A percentile compares a stretch with the other conserved stretches of the same genome.
phyloP scores from a whole-genome alignment of 1,140 invertebrate species.

The Mactra quadrangularis region DNA sequence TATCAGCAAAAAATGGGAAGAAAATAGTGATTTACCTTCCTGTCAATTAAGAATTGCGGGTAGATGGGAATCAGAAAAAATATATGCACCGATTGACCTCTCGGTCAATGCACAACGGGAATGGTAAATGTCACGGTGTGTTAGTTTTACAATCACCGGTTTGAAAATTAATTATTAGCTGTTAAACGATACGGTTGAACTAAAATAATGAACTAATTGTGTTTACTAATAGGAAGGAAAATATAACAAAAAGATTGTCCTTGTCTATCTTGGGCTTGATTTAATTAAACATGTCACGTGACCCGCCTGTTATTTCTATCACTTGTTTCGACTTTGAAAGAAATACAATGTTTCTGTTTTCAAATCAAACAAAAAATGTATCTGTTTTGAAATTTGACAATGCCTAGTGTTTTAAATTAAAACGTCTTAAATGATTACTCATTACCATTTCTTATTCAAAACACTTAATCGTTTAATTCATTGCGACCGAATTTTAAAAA shows the following conservation, averaged over 20 bases:
- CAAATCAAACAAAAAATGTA: too few species aligned
- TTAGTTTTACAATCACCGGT: constrained; percentile 23
- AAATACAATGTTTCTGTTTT: too few species aligned
- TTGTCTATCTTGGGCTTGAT: constrained; percentile 11
- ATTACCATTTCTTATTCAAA: too few species aligned
- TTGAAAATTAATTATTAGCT: constrained; percentile 54
- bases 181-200: constrained; percentile 50
- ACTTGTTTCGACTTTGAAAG: too few species aligned
- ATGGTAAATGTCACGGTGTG: constrained; percentile 60
- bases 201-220: constrained; percentile 46
- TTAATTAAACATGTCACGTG: constrained; percentile 15
- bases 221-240: constrained; percentile 38
- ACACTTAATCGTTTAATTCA: too few species aligned
- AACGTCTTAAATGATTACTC: too few species aligned
- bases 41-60: constrained; percentile 39
- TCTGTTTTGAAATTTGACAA: too few species aligned
- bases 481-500: too few species aligned
- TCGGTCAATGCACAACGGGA: constrained; percentile 57
- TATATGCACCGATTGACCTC: constrained; percentile 42
- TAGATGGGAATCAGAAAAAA: constrained; percentile 48
- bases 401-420: too few species aligned
- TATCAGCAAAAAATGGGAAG: too few species aligned
- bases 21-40: constrained; percentile 44
- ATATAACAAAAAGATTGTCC: constrained; percentile 16
- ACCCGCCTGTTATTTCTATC: too few species aligned